Conservation (phyloP, 2,113 vertebrate genomes). For the Sebastes fasciatus region DNA sequence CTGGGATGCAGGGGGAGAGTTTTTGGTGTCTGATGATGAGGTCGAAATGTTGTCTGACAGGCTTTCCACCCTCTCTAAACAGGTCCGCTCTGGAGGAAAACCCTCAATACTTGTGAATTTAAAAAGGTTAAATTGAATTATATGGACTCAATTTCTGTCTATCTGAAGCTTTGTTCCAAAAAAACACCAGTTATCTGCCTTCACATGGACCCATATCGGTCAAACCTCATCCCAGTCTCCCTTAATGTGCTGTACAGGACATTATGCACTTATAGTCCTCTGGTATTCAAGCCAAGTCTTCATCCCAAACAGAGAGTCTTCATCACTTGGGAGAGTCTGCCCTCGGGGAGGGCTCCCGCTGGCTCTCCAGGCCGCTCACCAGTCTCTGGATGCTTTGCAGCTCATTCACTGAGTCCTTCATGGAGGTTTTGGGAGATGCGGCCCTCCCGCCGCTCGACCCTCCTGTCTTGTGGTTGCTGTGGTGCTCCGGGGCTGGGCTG, state of each 20-base stretch:
- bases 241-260: conserved; percentile 89
- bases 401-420: conserved; percentile 97
- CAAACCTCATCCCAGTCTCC: conserved; percentile 59
- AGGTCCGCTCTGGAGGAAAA: conserved; percentile 31
- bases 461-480: conserved; percentile 87
- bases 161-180: conserved; percentile 62
- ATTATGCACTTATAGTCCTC: conserved; percentile 80
- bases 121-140: conserved; percentile 42
- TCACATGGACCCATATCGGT: conserved; percentile 37
- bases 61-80: not conserved
- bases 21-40: conserved; percentile 19
- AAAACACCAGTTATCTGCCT: conserved; percentile 46
- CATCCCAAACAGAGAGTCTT: conserved; percentile 53
- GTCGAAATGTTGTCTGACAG: not conserved
- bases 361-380: conserved; percentile 96
- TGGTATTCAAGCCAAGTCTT: conserved; percentile 55
- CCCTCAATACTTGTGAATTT: conserved; percentile 35
- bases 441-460: conserved; percentile 80
- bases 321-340: conserved; percentile 94
- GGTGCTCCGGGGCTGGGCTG: conserved; percentile 91
- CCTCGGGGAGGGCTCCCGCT: conserved; percentile 89
- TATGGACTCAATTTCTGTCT: conserved; percentile 41
- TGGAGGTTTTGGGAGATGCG: conserved; percentile 88
- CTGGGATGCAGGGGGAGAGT: not conserved
- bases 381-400: conserved; percentile 99